A percentile compares a stretch with the other conserved stretches of the same genome.
These are phyloP conservation scores for Conops quadrifasciatus DNA, from an alignment of 2,888 invertebrate genomes.

Conservation along the genomic window DNA sequence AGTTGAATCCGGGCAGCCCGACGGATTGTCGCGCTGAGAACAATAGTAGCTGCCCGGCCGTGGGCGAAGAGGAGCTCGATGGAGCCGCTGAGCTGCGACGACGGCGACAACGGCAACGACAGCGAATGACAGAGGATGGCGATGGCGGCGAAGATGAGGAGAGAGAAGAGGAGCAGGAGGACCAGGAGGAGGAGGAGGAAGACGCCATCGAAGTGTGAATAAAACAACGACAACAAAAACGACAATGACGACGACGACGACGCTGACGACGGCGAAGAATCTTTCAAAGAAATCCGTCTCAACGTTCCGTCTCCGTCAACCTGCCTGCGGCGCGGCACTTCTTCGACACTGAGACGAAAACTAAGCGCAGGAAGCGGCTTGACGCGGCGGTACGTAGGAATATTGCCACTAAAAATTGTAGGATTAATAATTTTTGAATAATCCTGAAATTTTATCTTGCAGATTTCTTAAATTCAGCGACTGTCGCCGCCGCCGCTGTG, in stretches of 20 bases:
- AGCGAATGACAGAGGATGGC: conserved; percentile 37
- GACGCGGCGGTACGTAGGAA: background rate
- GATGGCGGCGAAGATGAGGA: conserved; percentile 44
- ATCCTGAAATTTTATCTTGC: background rate
- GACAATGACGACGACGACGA: background rate
- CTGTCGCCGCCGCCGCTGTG: conserved; percentile 1
- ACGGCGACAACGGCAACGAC: background rate
- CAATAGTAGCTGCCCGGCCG: conserved; percentile 49
- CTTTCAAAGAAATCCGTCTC: background rate
- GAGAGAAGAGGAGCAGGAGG: no score
- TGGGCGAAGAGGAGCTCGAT: conserved; percentile 50
- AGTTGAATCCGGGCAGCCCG: conserved; percentile 64
- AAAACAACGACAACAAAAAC: no score
- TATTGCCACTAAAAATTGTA: background rate
- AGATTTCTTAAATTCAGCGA: background rate
- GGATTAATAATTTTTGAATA: background rate
- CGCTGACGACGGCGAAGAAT: background rate
- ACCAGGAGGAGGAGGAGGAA: conserved; percentile 47
- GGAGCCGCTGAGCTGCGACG: background rate
- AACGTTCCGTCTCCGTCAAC: conserved; percentile 25
- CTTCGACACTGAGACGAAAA: background rate
- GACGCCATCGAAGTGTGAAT: conserved; percentile 48
- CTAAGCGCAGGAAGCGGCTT: background rate
- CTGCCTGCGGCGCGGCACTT: conserved; percentile 27
- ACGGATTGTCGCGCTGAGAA: conserved; percentile 51